phyloP scores from a whole-genome alignment of 2,888 invertebrate species.

The Ochropacha duplaris region DNA sequence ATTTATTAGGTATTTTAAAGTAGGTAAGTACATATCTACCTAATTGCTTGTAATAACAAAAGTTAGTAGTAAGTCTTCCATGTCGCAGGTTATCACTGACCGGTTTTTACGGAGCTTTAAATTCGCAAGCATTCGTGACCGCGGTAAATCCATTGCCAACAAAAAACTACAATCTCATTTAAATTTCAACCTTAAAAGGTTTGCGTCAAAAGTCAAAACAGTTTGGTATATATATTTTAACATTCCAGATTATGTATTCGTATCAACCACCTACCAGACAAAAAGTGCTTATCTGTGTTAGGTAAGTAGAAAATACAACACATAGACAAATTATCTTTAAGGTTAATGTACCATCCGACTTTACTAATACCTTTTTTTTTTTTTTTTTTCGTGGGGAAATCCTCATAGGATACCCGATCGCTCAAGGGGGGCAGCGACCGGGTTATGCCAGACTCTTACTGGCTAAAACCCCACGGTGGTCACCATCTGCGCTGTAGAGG shows the following conservation, averaged over 20 bases:
- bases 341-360: background rate
- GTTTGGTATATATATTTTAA: background rate
- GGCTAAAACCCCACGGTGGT: too few species aligned
- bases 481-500: too few species aligned
- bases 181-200: slow-evolving; percentile 15
- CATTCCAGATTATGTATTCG: slow-evolving; percentile 8
- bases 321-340: background rate
- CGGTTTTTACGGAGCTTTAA: slow-evolving; percentile 22
- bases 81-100: slow-evolving; percentile 20
- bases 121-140: slow-evolving; percentile 30
- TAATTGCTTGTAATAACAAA: too few species aligned
- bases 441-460: too few species aligned
- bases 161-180: slow-evolving; percentile 17
- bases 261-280: background rate
- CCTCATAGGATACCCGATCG: too few species aligned
- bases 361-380: too few species aligned
- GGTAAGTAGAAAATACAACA: background rate
- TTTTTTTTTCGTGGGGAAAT: too few species aligned
- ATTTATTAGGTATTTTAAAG: background rate
- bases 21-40: background rate
- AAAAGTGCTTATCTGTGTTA: slow-evolving; percentile 6
- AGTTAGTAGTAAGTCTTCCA: slow-evolving; percentile 1
- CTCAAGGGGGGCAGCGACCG: too few species aligned
- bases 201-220: slow-evolving; percentile 5
- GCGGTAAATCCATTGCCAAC: slow-evolving; percentile 24